These are phyloP conservation scores for Yponomeuta evonymella DNA, from an alignment of 2,888 invertebrate genomes.

Conservation along the genomic window DNA sequence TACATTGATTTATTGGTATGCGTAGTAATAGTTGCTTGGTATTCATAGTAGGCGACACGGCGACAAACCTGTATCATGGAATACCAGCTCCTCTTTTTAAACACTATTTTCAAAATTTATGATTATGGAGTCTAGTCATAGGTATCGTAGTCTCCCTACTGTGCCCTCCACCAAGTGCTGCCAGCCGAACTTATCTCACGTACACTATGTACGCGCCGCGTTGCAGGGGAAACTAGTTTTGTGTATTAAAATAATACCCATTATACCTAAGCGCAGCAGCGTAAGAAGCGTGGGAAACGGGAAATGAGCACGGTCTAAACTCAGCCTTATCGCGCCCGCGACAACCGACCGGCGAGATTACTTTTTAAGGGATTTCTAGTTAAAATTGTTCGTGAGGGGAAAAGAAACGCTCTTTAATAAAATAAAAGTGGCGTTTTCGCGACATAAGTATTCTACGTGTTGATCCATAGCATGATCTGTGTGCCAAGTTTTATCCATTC, in stretches of 20 bases:
- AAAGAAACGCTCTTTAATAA: neutral
- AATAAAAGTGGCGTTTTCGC: too few species aligned
- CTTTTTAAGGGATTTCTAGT: slow-evolving; percentile 3
- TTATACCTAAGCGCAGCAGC: slow-evolving; percentile 12
- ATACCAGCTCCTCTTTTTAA: too few species aligned
- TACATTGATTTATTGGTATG: too few species aligned
- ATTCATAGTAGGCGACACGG: too few species aligned
- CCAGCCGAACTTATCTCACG: slow-evolving; percentile 34
- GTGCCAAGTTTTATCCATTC: too few species aligned
- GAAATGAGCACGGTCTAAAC: slow-evolving; percentile 27
- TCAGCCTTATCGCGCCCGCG: slow-evolving; percentile 33
- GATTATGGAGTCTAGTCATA: neutral
- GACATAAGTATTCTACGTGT: too few species aligned
- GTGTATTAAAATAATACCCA: slow-evolving; percentile 27
- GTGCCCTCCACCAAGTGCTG: slow-evolving; percentile 5
- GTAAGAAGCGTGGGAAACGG: slow-evolving; percentile 23
- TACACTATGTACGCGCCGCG: slow-evolving; percentile 18
- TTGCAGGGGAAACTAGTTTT: slow-evolving; percentile 32
- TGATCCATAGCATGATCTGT: too few species aligned
- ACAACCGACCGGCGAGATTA: slow-evolving; percentile 25
- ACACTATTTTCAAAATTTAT: too few species aligned
- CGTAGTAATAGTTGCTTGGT: too few species aligned
- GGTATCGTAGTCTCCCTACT: neutral
- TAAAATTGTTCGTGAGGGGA: neutral
- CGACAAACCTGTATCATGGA: too few species aligned